Evolutionary conservation across 1,140 invertebrate genomes (phyloP), one percentile per base, ranked within the genome.

Genomic region (Rhagoletis pomonella): DNA sequence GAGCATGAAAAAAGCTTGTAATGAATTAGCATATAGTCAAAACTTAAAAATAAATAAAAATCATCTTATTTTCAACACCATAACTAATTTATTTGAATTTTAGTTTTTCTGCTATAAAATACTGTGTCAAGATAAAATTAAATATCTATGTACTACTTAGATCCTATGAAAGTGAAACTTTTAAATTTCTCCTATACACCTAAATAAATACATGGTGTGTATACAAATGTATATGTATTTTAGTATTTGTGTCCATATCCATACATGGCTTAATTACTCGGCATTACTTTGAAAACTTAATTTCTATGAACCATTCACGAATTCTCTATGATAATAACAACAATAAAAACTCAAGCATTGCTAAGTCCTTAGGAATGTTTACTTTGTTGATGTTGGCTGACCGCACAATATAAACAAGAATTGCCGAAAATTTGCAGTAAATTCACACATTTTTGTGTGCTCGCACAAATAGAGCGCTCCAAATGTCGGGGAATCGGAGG

Each of bases 401-500:
- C 73, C 73, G 47, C 73, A 81, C 19, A n/a, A 42, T 10, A 81
- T 81, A 81, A 19, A 81, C 47, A 81, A 50, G 55, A 81, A 10
- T 81, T 42, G 42, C 73, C 73, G 47, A 50, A 81, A 50, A 55
- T 42, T 81, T 81, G 44, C 17, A 81, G 73, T 55, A 81, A 81
- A 58, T 81, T 81, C 73, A 81, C 73, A 81, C 73, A 81, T 81
- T 81, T 81, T 81, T 81, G 73, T 55, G 17, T 29, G 3, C 14
- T 77, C 47, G 50, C 0, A 81, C 47, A 81, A 81, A 81, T 81
- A 29, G 55, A 81, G 73, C 55, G 44, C 47, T 81, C 1, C 17
- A 50, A 81, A 10, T 10, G 29, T 29, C 29, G 17, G 19, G 4
- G 69, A 73, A 47, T 19, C 4, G 2, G 47, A 29, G 47, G 6